Conservation (phyloP, 2,888 invertebrate genomes). For the Ennomos fuscantarius region DNA sequence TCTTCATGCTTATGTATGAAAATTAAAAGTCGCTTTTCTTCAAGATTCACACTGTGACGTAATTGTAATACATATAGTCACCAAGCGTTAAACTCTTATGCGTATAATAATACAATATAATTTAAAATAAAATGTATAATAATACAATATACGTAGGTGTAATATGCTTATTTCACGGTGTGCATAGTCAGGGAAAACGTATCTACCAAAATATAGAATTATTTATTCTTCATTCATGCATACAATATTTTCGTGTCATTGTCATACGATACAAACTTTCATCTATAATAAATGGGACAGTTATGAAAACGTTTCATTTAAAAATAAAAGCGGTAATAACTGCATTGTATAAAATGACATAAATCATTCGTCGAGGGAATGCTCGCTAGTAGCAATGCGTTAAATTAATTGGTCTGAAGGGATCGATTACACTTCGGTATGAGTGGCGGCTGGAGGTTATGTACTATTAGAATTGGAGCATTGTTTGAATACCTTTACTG, state of each 20-base stretch:
- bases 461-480: conserved; percentile 32
- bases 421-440: conserved; percentile 33
- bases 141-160: no score
- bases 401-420: conserved; percentile 27
- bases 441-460: conserved; percentile 29
- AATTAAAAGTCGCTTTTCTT: no score
- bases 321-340: conserved; percentile 22
- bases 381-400: conserved; percentile 23
- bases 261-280: background rate
- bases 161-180: background rate
- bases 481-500: conserved; percentile 36
- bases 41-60: no score
- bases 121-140: no score
- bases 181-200: no score
- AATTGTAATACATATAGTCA: no score
- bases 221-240: no score
- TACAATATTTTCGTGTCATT: no score
- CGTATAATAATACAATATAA: no score
- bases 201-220: no score
- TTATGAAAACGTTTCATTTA: conserved; percentile 21
- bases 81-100: no score
- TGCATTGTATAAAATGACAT: conserved; percentile 20
- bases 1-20: no score
- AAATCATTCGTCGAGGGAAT: conserved; percentile 24
- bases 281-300: conserved; percentile 22